These are phyloP conservation scores for Neoseiulus cucumeris DNA, from an alignment of 1,140 invertebrate genomes.

Conservation along the genomic window DNA sequence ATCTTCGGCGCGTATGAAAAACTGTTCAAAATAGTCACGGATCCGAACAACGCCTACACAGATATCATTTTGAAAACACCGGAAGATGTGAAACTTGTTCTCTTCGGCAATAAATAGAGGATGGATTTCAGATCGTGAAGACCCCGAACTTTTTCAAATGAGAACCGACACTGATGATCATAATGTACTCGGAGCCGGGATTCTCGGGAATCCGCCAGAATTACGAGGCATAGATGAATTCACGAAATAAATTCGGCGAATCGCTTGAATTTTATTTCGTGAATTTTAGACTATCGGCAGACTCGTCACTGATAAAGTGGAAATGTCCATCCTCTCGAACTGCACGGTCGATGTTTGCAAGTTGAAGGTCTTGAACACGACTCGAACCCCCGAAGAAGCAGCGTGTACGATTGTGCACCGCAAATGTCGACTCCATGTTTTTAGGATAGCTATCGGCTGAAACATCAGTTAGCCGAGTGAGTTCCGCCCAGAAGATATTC, in stretches of 20 bases:
- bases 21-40: not conserved
- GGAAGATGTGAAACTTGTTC: not conserved
- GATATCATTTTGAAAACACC: not conserved
- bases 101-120: not conserved
- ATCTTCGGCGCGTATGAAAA: not conserved
- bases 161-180: not conserved
- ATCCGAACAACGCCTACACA: not conserved
- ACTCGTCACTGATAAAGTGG: too few relatives aligned
- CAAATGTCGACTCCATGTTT: too few relatives aligned
- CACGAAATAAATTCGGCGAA: not conserved
- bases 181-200: not conserved
- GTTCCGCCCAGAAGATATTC: too few relatives aligned
- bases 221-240: not conserved
- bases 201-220: not conserved
- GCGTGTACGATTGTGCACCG: too few relatives aligned
- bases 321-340: too few relatives aligned
- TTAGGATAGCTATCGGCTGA: too few relatives aligned
- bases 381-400: too few relatives aligned
- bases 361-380: too few relatives aligned
- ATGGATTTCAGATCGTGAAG: not conserved
- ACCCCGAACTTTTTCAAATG: not conserved
- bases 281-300: too few relatives aligned
- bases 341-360: too few relatives aligned
- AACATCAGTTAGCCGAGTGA: too few relatives aligned
- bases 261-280: too few relatives aligned